A percentile compares a stretch with the other conserved stretches of the same genome.
These are phyloP conservation scores for Penaeus japonicus DNA, from an alignment of 1,140 invertebrate genomes.

Conservation along the genomic window DNA sequence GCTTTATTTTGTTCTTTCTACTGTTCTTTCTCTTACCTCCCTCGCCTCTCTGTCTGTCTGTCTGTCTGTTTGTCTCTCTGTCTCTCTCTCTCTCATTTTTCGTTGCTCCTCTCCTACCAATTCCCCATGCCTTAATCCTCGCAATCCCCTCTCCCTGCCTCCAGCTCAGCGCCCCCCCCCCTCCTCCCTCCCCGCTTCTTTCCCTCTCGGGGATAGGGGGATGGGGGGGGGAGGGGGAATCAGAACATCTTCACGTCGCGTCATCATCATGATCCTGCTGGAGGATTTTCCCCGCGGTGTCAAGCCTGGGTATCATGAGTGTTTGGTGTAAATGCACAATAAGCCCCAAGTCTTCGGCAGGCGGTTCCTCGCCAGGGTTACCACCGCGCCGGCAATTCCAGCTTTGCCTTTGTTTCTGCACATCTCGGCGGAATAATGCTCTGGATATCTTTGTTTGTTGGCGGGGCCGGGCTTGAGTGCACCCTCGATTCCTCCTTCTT, in stretches of 20 bases:
- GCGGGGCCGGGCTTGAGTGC: too few species aligned
- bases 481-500: too few species aligned
- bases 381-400: slow-evolving; percentile 35
- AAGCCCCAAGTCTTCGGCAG: slow-evolving; percentile 29
- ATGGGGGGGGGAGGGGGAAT: not conserved
- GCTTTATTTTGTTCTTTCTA: not conserved
- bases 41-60: too few species aligned
- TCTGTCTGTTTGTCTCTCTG: too few species aligned
- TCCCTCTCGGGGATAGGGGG: not conserved
- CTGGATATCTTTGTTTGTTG: not conserved
- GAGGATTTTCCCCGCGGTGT: slow-evolving; percentile 8
- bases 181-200: not conserved
- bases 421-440: not conserved
- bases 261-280: slow-evolving; percentile 31
- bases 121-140: not conserved
- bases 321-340: slow-evolving; percentile 29
- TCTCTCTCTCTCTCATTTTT: too few species aligned
- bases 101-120: too few species aligned
- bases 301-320: slow-evolving; percentile 24
- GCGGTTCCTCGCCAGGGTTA: slow-evolving; percentile 30
- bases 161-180: slow-evolving; percentile 16
- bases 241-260: not conserved
- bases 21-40: not conserved
- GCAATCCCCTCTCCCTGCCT: slow-evolving; percentile 27
- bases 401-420: slow-evolving; percentile 28